Conservation (phyloP, 2,888 invertebrate species). For the Machimus atricapillus region DNA sequence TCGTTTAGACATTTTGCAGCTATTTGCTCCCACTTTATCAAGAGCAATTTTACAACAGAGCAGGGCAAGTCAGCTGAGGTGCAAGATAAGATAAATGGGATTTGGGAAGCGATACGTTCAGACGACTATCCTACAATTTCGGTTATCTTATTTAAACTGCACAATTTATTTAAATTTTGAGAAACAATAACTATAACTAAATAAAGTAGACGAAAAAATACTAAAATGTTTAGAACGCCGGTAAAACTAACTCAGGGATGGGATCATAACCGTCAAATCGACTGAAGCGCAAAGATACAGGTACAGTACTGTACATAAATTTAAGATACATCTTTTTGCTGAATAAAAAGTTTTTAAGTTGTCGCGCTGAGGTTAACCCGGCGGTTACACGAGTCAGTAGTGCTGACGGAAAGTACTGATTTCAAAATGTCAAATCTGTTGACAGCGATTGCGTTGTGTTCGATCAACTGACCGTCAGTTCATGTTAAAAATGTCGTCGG, state of each 20-base stretch:
- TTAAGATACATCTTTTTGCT: neutral
- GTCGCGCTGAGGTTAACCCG: too few relatives aligned
- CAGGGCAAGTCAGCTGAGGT: neutral
- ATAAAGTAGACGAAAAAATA: neutral
- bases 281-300: neutral
- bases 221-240: neutral
- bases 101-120: neutral
- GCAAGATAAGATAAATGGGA: neutral
- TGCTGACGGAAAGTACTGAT: too few relatives aligned
- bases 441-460: too few relatives aligned
- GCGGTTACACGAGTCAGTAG: too few relatives aligned
- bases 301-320: neutral
- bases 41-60: neutral
- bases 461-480: too few relatives aligned
- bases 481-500: too few relatives aligned
- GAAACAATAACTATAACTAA: neutral
- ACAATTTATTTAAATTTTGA: neutral
- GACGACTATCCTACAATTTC: neutral
- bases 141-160: neutral
- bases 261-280: neutral
- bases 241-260: neutral
- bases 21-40: neutral
- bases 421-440: too few relatives aligned
- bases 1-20: constrained; percentile 53
- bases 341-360: neutral